These are phyloP conservation scores for Allolobophora icterica DNA, from an alignment of 2,888 invertebrate species.

Conservation along the genomic window DNA sequence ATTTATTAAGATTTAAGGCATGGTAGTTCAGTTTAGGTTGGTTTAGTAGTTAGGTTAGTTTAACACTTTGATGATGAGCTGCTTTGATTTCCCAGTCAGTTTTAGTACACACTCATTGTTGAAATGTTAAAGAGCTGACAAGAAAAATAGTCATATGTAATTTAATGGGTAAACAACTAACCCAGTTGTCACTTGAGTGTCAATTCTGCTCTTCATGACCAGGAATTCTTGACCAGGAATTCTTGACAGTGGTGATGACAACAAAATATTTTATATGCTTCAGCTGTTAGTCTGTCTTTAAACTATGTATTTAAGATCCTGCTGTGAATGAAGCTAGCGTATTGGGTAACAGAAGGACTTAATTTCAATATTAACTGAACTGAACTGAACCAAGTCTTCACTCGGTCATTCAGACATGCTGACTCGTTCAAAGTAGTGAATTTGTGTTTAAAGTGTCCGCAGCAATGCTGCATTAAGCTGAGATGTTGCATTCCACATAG, in stretches of 20 bases:
- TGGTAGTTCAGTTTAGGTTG: too few relatives aligned
- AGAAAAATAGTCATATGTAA: constrained; percentile 1
- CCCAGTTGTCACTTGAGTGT: not conserved
- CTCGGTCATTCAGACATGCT: not conserved
- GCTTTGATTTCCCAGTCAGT: too few relatives aligned
- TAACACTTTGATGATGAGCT: too few relatives aligned
- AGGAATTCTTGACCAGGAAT: not conserved
- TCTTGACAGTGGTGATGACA: not conserved
- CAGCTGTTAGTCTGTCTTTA: not conserved
- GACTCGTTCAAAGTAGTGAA: not conserved
- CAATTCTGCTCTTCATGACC: not conserved
- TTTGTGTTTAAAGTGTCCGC: not conserved
- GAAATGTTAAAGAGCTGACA: not conserved
- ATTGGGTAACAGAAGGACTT: not conserved
- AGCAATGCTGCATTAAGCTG: not conserved
- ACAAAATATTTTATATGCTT: not conserved
- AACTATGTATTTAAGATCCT: not conserved
- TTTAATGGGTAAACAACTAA: not conserved
- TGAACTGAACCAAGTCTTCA: not conserved
- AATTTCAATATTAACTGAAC: not conserved
- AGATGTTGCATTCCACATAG: not conserved
- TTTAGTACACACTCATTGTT: too few relatives aligned
- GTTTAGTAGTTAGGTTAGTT: too few relatives aligned
- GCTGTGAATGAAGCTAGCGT: not conserved
- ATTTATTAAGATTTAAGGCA: too few relatives aligned